Evolutionary conservation across 2,888 invertebrate species (phyloP).

Genomic region (Pammene fasciana): DNA sequence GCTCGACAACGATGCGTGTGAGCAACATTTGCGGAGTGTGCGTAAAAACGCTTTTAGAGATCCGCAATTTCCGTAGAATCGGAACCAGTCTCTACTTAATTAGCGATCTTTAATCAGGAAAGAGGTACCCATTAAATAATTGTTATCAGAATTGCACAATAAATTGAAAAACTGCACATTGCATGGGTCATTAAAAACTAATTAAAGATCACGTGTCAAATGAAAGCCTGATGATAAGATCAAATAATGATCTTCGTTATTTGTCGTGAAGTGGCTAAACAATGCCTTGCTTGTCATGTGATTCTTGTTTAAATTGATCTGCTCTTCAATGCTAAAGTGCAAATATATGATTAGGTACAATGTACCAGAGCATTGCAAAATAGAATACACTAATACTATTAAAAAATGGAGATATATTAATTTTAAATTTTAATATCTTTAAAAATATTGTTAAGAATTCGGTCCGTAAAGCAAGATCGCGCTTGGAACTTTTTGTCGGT

Average conservation of each 20-base stretch:
- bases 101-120: background rate
- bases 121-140: conserved; percentile 7
- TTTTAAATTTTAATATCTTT: too few species aligned
- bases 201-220: conserved; percentile 20
- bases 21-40: conserved; percentile 74
- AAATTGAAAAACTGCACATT: conserved; percentile 14
- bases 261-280: conserved; percentile 17
- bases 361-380: background rate
- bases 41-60: conserved; percentile 45
- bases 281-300: conserved; percentile 32
- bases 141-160: conserved; percentile 16
- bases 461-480: conserved; percentile 11
- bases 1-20: conserved; percentile 66
- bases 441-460: conserved; percentile 13
- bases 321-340: background rate
- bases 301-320: conserved; percentile 29
- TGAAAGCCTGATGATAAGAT: conserved; percentile 1
- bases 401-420: too few species aligned
- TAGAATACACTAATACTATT: background rate
- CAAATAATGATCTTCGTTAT: conserved; percentile 23
- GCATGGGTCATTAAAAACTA: conserved; percentile 5
- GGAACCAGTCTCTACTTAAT: conserved; percentile 6
- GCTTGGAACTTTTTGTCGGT: conserved; percentile 56
- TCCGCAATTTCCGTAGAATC: conserved; percentile 26
- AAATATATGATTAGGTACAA: background rate